A percentile compares a stretch with the other conserved stretches of the same genome.
Conservation (phyloP, 2,888 invertebrate species). For the Miltochrista miniata region DNA sequence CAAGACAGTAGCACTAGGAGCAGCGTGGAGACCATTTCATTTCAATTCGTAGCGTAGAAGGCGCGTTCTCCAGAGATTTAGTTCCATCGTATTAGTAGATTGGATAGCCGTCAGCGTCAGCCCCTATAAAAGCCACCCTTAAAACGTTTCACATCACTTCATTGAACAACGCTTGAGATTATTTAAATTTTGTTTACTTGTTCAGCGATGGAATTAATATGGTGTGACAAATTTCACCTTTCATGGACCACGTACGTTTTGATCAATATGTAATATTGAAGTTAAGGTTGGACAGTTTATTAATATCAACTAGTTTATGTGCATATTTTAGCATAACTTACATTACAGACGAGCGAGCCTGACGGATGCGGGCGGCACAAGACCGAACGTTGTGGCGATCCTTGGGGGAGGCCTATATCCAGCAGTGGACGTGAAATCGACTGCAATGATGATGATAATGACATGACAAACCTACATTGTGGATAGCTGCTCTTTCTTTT, state of each 20-base stretch:
- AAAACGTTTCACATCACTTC: slow-evolving; percentile 34
- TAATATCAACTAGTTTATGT: too few relatives aligned
- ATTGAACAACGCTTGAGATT: slow-evolving; percentile 39
- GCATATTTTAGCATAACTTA: too few relatives aligned
- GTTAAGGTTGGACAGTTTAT: too few relatives aligned
- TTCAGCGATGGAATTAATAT: slow-evolving; percentile 22
- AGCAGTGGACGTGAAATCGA: too few relatives aligned
- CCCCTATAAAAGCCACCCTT: slow-evolving; percentile 45
- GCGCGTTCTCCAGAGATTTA: slow-evolving; percentile 45
- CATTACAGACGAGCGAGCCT: too few relatives aligned
- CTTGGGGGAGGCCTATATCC: too few relatives aligned
- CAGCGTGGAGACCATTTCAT: slow-evolving; percentile 9
- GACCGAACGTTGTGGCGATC: too few relatives aligned
- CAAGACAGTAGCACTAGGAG: not conserved
- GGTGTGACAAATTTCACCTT: slow-evolving; percentile 20
- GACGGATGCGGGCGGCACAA: too few relatives aligned
- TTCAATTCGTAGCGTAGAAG: slow-evolving; percentile 23
- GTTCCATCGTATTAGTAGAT: slow-evolving; percentile 56
- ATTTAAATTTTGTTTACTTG: slow-evolving; percentile 40
- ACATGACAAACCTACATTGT: too few relatives aligned
- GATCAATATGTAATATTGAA: not conserved
- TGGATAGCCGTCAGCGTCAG: slow-evolving; percentile 44
- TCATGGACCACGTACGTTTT: not conserved
- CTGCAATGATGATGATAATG: too few relatives aligned
- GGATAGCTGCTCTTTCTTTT: too few relatives aligned